phyloP scores from a whole-genome alignment of 2,113 vertebrate genomes.

The Holacanthus passer region DNA sequence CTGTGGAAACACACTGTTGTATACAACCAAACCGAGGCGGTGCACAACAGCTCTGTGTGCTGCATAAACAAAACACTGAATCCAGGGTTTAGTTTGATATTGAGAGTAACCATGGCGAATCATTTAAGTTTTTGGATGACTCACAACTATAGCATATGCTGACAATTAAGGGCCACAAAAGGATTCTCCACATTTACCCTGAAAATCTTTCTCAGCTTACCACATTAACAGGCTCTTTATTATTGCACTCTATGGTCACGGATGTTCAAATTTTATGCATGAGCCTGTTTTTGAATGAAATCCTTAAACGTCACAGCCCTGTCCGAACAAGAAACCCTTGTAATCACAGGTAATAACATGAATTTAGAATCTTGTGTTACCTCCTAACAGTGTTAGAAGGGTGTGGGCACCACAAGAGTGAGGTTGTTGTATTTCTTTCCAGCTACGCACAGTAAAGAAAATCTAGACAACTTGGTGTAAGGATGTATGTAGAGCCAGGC shows the following conservation, averaged over 20 bases:
- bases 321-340: slow-evolving; percentile 4
- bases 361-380: not conserved
- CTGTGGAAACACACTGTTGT: slow-evolving; percentile 56
- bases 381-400: not conserved
- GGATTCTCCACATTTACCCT: slow-evolving; percentile 34
- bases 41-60: slow-evolving; percentile 38
- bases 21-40: slow-evolving; percentile 38
- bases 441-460: slow-evolving; percentile 30
- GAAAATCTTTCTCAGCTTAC: not conserved
- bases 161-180: slow-evolving; percentile 43
- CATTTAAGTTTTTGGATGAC: slow-evolving; percentile 25
- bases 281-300: slow-evolving; percentile 8
- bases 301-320: slow-evolving; percentile 9
- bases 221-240: slow-evolving; percentile 20
- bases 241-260: slow-evolving; percentile 22
- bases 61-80: slow-evolving; percentile 46
- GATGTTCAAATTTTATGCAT: slow-evolving; percentile 5
- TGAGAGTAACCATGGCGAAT: slow-evolving; percentile 28
- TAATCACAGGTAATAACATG: slow-evolving; percentile 30
- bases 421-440: slow-evolving; percentile 10
- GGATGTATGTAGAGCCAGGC: slow-evolving; percentile 40
- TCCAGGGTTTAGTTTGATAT: slow-evolving; percentile 28
- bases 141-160: slow-evolving; percentile 28
- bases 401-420: slow-evolving; percentile 15
- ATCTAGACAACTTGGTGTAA: slow-evolving; percentile 34